Evolutionary conservation across 2,888 invertebrate species (phyloP), one percentile per base, ranked within the genome.

Genomic region (Arrhopalites spinosus): DNA sequence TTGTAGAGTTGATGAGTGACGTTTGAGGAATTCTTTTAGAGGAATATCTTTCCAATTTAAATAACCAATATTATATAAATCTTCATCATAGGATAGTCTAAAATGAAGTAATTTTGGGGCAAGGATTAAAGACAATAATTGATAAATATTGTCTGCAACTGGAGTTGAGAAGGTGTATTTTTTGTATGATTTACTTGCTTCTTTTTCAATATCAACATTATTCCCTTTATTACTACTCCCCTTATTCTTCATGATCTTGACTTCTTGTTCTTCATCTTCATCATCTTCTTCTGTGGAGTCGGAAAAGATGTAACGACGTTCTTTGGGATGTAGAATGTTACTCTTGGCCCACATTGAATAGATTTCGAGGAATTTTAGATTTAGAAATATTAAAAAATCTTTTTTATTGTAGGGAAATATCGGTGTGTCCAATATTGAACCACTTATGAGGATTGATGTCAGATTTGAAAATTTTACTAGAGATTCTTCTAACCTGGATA

Each of bases 381-480:
- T 53, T 2, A 7, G 56, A 23, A 70, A 70, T 20, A 30, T 29
- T 2, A 63, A 11, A 2, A 30, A 11, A 30, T 50, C 20, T 20
- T 47, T 73, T 30, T 30, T 73, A 25, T 8, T 30, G 15, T 66
- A 47, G 30, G 72, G 61, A 23, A 73, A 66, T 27, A 73, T 66
- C 1, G 25, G 45, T 15, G 30, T 11, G 30, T 50, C 29, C 53
- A 73, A 50, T 1, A 66, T 23, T 13, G 13, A 0, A n/a, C 73
- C 73, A n/a, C n/a, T 20, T 15, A 73, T 53, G 29, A 29, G 13
- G 25, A 73, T 27, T n/a, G 53, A 64, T 15, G 50, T 73, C 13
- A 73, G 50, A 66, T 73, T 73, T 3, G 64, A 23, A 66, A 64
- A 73, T 2, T 73, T 73, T 29, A 13, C 11, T 1, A 73, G 73